Conservation (phyloP, 2,888 invertebrate species). For the Eutolmus rufibarbis region DNA sequence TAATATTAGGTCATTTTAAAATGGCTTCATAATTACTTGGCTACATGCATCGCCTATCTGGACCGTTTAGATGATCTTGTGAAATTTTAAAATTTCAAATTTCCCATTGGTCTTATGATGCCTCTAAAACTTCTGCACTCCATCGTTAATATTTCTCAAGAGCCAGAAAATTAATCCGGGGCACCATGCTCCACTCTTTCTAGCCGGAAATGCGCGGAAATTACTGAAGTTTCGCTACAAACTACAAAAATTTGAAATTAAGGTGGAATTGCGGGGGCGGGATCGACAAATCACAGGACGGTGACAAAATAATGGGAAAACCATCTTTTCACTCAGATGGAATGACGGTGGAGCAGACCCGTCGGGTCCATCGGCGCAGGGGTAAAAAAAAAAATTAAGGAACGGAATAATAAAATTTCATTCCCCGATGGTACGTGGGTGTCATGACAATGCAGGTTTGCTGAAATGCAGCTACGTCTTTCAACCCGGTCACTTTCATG, state of each 20-base stretch:
- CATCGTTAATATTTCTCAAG: neutral
- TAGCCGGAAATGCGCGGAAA: neutral
- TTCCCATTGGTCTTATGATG: neutral
- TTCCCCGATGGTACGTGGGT: conserved; percentile 33
- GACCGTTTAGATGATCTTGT: neutral
- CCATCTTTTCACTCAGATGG: neutral
- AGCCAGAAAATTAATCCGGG: too few relatives aligned
- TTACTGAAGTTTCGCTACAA: neutral
- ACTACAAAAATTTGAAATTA: neutral
- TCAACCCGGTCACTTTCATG: neutral
- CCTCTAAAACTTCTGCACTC: neutral
- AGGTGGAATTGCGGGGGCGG: neutral
- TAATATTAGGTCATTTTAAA: too few relatives aligned
- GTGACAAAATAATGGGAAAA: neutral
- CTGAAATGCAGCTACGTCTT: neutral
- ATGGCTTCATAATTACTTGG: neutral
- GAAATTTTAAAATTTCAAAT: conserved; percentile 14
- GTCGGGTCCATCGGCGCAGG: neutral
- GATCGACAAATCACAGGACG: neutral
- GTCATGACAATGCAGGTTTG: conserved; percentile 26
- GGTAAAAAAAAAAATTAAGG: neutral
- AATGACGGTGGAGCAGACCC: neutral
- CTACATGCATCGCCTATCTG: neutral
- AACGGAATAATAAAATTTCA: conserved; percentile 15
- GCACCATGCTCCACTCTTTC: neutral